These are phyloP conservation scores for Schizaphis graminum DNA, from an alignment of 2,888 invertebrate species.

Conservation along the genomic window DNA sequence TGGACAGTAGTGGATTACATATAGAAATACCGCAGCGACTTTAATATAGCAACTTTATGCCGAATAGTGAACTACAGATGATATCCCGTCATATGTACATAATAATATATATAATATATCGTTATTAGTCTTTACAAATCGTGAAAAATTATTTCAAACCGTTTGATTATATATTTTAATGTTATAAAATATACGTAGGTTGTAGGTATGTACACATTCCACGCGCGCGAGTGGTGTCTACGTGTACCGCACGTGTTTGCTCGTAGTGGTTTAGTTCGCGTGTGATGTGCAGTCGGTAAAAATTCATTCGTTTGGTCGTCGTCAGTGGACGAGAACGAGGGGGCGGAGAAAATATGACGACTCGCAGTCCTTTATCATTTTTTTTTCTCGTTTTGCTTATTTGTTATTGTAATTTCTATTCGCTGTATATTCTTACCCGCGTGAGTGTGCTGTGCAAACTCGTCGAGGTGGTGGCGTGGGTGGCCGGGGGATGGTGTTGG, in stretches of 20 bases:
- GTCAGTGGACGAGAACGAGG: not conserved
- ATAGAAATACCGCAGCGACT: not conserved
- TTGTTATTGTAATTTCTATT: not conserved
- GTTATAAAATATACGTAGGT: not conserved
- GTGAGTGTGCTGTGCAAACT: not conserved
- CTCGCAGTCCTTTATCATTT: not conserved
- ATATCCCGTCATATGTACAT: not conserved
- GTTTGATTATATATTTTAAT: not conserved
- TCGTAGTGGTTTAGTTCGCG: not conserved
- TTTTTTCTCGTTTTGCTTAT: not conserved
- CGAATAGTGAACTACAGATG: not conserved
- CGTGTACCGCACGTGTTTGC: not conserved
- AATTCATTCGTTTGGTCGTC: not conserved
- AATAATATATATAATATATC: too few species aligned
- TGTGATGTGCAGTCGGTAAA: not conserved
- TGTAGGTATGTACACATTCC: not conserved
- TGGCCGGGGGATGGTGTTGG: not conserved
- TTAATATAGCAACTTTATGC: not conserved
- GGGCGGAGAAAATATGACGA: not conserved
- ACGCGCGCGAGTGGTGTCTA: not conserved
- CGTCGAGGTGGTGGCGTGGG: not conserved
- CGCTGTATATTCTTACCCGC: not conserved
- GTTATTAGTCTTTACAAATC: not conserved
- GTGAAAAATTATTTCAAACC: not conserved
- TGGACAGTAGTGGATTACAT: not conserved